Conservation (phyloP, 2,797 vertebrate species). For the Liasis olivaceus region DNA sequence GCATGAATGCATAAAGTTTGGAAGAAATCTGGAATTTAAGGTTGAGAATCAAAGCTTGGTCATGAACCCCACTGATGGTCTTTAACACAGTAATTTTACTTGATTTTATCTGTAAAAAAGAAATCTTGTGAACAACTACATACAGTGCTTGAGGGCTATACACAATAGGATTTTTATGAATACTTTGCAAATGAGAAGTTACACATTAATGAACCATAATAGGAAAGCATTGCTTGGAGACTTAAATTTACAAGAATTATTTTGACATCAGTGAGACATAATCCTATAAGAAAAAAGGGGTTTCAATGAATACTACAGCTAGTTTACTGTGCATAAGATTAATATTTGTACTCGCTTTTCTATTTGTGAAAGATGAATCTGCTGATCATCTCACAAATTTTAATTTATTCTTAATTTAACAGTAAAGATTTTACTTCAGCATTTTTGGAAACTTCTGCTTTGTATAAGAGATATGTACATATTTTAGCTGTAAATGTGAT, state of each 20-base stretch:
- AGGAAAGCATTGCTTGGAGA: not conserved
- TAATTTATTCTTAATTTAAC: conserved; percentile 48
- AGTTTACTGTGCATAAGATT: not conserved
- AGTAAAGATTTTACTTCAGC: conserved; percentile 57
- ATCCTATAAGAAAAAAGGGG: not conserved
- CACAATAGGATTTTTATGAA: not conserved
- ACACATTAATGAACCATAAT: not conserved
- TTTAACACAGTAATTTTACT: not conserved
- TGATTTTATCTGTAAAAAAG: not conserved
- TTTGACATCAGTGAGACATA: not conserved
- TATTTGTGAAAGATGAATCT: conserved; percentile 43
- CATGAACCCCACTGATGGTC: not conserved
- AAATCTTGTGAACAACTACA: not conserved
- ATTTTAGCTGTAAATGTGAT: conserved; percentile 48
- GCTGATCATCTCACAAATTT: conserved; percentile 39
- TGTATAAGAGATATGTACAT: conserved; percentile 61
- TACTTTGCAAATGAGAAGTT: not conserved
- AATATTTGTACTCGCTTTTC: conserved; percentile 27
- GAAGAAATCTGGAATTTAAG: not conserved
- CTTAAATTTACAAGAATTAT: not conserved
- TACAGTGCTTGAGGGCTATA: not conserved
- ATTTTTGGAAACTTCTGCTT: conserved; percentile 56
- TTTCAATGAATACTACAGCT: not conserved
- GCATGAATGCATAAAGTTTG: not conserved
- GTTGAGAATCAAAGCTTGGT: not conserved